These are phyloP conservation scores for Epinephelus fuscoguttatus DNA, from an alignment of 2,113 vertebrate genomes.

Conservation along the genomic window DNA sequence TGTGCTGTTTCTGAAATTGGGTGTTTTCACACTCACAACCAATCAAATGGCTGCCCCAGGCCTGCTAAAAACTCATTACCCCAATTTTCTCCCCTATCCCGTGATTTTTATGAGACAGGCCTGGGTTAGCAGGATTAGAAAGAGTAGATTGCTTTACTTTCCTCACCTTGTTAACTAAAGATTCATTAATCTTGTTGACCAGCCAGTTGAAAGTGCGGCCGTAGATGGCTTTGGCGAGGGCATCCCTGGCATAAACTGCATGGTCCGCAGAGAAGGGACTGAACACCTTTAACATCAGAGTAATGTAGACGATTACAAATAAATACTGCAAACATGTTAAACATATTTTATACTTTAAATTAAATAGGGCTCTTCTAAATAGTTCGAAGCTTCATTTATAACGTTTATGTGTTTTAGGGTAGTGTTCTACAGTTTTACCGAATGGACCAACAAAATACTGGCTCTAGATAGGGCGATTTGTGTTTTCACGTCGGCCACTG, in stretches of 20 bases:
- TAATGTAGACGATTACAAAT: background rate
- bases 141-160: background rate
- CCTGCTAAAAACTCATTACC: background rate
- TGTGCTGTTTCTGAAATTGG: background rate
- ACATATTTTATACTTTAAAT: background rate
- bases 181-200: constrained; percentile 94
- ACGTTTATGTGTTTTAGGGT: too few species aligned
- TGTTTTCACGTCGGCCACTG: too few species aligned
- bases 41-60: background rate
- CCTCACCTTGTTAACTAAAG: constrained; percentile 91
- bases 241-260: constrained; percentile 91
- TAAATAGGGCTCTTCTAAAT: too few species aligned
- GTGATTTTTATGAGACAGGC: background rate
- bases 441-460: too few species aligned
- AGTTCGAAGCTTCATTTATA: too few species aligned
- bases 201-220: constrained; percentile 96
- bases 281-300: constrained; percentile 85
- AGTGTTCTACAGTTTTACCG: too few species aligned
- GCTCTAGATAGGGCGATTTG: too few species aligned
- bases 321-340: background rate
- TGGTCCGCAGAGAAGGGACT: constrained; percentile 92
- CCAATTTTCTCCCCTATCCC: background rate
- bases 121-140: background rate
- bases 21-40: background rate
- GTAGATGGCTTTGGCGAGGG: constrained; percentile 93